These are phyloP conservation scores for Odontophorus gujanensis DNA, from an alignment of 2,113 vertebrate species.

Conservation along the genomic window DNA sequence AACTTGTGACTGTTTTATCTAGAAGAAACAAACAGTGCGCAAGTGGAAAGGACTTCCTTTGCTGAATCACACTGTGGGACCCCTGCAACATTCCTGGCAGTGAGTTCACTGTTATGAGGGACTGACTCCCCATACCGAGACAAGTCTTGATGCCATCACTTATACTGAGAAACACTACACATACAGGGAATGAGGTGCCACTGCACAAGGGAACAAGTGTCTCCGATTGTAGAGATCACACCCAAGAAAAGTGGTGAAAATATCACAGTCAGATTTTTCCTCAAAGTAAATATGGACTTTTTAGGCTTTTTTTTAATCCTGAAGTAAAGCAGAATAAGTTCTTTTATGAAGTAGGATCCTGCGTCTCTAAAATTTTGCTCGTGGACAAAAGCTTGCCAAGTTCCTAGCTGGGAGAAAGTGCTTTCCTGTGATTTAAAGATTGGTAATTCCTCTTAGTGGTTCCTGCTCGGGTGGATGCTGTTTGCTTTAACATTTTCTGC, in stretches of 20 bases:
- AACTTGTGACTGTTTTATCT: conserved; percentile 7
- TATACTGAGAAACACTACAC: neutral
- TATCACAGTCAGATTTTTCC: neutral
- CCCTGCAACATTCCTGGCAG: neutral
- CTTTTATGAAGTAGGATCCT: neutral
- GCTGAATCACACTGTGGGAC: neutral
- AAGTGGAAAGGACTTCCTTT: conserved; percentile 28
- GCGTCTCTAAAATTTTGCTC: neutral
- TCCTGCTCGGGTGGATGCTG: conserved; percentile 25
- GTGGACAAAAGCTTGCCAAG: neutral
- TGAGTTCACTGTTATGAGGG: neutral
- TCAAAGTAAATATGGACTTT: neutral
- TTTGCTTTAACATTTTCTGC: conserved; percentile 28
- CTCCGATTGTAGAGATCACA: neutral
- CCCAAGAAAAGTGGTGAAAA: neutral
- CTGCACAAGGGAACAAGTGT: neutral
- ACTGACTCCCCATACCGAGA: neutral
- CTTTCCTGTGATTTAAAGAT: neutral
- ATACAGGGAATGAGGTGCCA: neutral
- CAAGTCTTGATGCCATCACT: neutral
- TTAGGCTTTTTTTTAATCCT: neutral
- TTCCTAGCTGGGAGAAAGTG: neutral
- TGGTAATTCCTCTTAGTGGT: conserved; percentile 9
- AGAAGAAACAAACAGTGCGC: neutral
- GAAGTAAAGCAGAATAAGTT: neutral